Evolutionary conservation across 2,888 invertebrate species (phyloP).

Genomic region (Scelioninae gen. 1): DNA sequence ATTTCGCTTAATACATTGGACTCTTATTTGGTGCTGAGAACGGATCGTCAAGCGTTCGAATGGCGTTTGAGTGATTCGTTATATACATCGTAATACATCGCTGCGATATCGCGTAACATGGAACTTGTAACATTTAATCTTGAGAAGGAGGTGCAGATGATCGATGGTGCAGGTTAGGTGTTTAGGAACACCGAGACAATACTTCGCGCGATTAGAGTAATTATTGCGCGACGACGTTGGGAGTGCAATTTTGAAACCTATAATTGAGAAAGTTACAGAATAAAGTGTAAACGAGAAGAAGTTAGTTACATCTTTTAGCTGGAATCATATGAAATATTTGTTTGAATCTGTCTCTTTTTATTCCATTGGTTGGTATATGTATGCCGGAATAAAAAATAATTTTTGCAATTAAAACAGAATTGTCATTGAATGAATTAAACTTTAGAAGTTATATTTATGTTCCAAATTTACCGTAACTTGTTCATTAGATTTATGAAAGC

Average conservation of each 20-base stretch:
- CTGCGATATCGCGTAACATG: conserved; percentile 41
- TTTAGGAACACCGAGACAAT: background rate
- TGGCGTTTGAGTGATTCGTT: conserved; percentile 47
- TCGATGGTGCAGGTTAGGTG: conserved; percentile 12
- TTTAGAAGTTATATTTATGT: too few relatives aligned
- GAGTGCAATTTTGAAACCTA: too few relatives aligned
- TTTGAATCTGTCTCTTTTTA: too few relatives aligned
- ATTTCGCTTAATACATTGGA: conserved; percentile 46
- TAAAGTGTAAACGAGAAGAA: too few relatives aligned
- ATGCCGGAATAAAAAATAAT: too few relatives aligned
- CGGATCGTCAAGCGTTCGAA: conserved; percentile 60
- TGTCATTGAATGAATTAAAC: too few relatives aligned
- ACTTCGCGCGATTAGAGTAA: background rate
- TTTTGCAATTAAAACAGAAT: too few relatives aligned
- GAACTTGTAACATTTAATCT: conserved; percentile 40
- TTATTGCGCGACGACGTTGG: background rate
- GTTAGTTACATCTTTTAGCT: too few relatives aligned
- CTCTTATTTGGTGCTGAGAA: conserved; percentile 61
- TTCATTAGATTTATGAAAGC: too few relatives aligned
- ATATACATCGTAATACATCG: conserved; percentile 52
- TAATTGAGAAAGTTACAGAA: background rate
- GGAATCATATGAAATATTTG: too few relatives aligned
- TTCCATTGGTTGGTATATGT: too few relatives aligned
- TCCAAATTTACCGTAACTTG: too few relatives aligned
- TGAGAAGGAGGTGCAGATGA: conserved; percentile 11